Conservation (phyloP, 2,113 vertebrate species). For the Thomomys bottae region DNA sequence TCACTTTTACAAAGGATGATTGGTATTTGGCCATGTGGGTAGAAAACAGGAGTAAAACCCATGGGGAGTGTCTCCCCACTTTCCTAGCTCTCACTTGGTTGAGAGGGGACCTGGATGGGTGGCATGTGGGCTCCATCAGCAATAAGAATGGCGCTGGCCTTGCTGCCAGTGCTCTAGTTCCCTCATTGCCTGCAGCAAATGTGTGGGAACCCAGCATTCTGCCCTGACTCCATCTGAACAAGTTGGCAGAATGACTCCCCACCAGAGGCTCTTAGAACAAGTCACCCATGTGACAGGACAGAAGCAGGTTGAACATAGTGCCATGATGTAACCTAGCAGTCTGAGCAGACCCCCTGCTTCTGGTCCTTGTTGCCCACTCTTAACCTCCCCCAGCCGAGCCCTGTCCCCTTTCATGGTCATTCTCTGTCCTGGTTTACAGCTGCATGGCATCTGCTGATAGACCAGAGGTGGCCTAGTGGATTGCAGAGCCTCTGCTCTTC, state of each 20-base stretch:
- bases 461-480: background rate
- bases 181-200: no score
- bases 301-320: background rate
- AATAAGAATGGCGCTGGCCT: no score
- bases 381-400: background rate
- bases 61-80: background rate
- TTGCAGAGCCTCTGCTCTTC: background rate
- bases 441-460: background rate
- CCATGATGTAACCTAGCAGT: background rate
- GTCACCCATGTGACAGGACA: no score
- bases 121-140: background rate
- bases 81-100: accelerated
- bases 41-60: background rate
- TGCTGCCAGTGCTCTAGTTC: accelerated
- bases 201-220: no score
- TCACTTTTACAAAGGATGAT: background rate
- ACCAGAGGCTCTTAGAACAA: background rate
- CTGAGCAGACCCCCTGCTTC: background rate
- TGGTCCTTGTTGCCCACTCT: no score
- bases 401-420: no score
- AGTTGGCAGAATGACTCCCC: background rate
- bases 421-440: background rate
- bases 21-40: background rate
- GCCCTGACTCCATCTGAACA: no score
- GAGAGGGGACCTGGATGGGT: background rate